These are phyloP conservation scores for Clupea harengus DNA, from an alignment of 2,113 vertebrate genomes.

Conservation along the genomic window DNA sequence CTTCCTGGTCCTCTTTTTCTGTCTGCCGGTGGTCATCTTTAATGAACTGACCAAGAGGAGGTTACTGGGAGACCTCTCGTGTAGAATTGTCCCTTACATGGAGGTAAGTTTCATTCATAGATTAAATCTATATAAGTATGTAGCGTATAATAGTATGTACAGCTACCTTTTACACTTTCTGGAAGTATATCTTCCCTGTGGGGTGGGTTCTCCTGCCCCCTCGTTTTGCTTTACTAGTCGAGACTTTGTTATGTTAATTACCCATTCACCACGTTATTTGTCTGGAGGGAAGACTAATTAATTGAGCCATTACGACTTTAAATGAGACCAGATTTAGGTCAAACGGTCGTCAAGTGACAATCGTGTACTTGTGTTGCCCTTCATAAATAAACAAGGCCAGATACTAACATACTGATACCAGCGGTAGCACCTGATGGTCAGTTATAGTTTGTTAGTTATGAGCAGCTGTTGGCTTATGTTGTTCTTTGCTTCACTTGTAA, in stretches of 20 bases:
- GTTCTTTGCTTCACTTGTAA: not conserved
- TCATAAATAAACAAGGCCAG: not conserved
- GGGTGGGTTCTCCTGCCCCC: constrained; percentile 25
- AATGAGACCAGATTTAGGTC: constrained; percentile 50
- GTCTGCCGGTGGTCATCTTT: constrained; percentile 88
- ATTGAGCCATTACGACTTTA: constrained; percentile 52
- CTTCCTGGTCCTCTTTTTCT: constrained; percentile 92
- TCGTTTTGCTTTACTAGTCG: constrained; percentile 26
- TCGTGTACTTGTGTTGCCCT: not conserved
- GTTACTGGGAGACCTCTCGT: constrained; percentile 84
- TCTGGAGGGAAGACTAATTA: constrained; percentile 42
- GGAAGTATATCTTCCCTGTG: constrained; percentile 2
- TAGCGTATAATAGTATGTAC: not conserved
- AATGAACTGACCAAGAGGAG: constrained; percentile 86
- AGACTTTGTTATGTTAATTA: constrained; percentile 65
- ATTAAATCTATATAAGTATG: not conserved
- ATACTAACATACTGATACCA: not conserved
- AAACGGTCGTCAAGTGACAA: constrained; percentile 24
- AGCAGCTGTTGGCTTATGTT: not conserved
- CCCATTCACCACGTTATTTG: constrained; percentile 54
- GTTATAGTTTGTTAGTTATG: not conserved
- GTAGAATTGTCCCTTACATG: constrained; percentile 87
- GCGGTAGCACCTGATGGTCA: not conserved
- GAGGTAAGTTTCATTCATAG: constrained; percentile 78
- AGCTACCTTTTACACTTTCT: not conserved